Evolutionary conservation across 2,888 invertebrate genomes (phyloP).

Genomic region (Nebria brevicollis): DNA sequence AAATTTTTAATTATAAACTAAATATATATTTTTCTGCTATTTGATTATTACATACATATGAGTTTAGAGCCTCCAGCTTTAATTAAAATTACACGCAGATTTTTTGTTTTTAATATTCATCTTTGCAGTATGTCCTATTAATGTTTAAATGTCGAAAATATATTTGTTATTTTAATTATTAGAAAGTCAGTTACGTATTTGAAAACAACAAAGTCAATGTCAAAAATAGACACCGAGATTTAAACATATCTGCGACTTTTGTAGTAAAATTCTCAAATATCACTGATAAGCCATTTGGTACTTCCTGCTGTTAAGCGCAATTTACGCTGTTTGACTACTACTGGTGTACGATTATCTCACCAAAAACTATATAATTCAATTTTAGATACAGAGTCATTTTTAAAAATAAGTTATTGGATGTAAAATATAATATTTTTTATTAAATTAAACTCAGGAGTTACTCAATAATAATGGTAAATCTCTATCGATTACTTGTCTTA

Average conservation of each 20-base stretch:
- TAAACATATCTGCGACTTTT: background rate
- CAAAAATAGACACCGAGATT: background rate
- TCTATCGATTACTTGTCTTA: too few species aligned
- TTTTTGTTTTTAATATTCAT: too few species aligned
- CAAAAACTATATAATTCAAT: background rate
- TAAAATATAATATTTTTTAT: too few species aligned
- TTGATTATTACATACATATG: background rate
- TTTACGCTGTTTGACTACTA: background rate
- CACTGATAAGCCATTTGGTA: background rate
- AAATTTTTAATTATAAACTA: background rate
- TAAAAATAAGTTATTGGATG: too few species aligned
- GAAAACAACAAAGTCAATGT: background rate
- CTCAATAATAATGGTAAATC: too few species aligned
- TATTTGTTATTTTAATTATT: too few species aligned
- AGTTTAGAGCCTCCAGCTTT: too few species aligned
- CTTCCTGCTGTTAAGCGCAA: background rate
- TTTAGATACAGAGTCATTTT: too few species aligned
- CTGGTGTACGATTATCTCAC: background rate
- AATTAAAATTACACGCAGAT: too few species aligned
- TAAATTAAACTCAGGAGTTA: too few species aligned
- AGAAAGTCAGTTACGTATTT: background rate
- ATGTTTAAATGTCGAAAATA: too few species aligned
- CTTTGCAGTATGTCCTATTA: too few species aligned
- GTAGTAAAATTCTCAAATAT: background rate
- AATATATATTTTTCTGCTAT: background rate